These are phyloP conservation scores for Plutella xylostella DNA, from an alignment of 2,888 invertebrate genomes.

Conservation along the genomic window DNA sequence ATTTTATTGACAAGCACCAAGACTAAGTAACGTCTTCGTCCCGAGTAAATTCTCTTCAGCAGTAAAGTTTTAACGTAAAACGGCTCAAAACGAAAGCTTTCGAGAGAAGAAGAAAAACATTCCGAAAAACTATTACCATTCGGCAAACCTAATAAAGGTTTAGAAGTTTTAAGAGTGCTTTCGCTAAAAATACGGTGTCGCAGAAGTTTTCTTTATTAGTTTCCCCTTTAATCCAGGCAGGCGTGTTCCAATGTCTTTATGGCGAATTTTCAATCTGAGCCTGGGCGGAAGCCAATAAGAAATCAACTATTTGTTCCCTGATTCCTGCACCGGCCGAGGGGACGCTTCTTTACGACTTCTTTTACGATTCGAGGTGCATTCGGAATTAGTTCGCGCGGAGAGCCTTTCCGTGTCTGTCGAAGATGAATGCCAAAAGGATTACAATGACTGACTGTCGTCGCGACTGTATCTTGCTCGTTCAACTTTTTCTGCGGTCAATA, in stretches of 20 bases:
- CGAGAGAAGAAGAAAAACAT: too few relatives aligned
- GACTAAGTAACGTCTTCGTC: too few relatives aligned
- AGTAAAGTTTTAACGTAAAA: too few relatives aligned
- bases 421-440: conserved; percentile 64
- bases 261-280: conserved; percentile 68
- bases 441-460: conserved; percentile 50
- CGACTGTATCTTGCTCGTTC: too few relatives aligned
- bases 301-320: conserved; percentile 67
- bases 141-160: conserved; percentile 52
- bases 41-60: too few relatives aligned
- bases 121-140: conserved; percentile 40
- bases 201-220: conserved; percentile 70
- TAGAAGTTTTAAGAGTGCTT: conserved; percentile 57
- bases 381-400: conserved; percentile 60
- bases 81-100: too few relatives aligned
- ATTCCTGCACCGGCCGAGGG: conserved; percentile 62
- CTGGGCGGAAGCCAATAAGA: conserved; percentile 67
- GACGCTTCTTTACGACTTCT: conserved; percentile 66
- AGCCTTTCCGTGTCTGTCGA: conserved; percentile 62
- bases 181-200: conserved; percentile 68
- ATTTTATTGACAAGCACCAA: too few relatives aligned
- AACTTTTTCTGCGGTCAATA: conserved; percentile 21
- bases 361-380: conserved; percentile 70
- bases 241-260: conserved; percentile 69
- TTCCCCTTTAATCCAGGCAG: conserved; percentile 65